Evolutionary conservation across 2,113 vertebrate species (phyloP).

Genomic region (Mystacornis crossleyi): DNA sequence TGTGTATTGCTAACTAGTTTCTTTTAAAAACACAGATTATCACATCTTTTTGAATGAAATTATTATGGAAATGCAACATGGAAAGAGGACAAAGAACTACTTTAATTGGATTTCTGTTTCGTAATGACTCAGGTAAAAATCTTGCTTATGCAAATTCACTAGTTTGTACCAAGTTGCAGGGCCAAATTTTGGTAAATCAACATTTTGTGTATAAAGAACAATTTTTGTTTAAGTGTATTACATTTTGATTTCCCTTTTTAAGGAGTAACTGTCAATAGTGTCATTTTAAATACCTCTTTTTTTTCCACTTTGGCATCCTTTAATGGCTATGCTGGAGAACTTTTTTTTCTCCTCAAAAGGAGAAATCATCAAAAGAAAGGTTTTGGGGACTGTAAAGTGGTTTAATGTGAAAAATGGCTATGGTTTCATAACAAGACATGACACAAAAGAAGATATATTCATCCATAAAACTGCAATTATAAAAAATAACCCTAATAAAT

Average conservation of each 20-base stretch:
- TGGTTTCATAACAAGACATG: too few relatives aligned
- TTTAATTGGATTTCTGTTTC: not conserved
- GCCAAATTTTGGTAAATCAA: not conserved
- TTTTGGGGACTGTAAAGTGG: too few relatives aligned
- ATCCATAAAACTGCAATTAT: too few relatives aligned
- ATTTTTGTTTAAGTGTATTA: slow-evolving; percentile 45
- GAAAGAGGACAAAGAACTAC: not conserved
- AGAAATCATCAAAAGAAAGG: too few relatives aligned
- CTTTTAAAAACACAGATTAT: not conserved
- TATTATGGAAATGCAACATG: not conserved
- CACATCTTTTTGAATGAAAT: not conserved
- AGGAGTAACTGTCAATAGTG: slow-evolving; percentile 37
- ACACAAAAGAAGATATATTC: too few relatives aligned
- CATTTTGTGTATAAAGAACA: not conserved
- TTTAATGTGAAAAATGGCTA: too few relatives aligned
- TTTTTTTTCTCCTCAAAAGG: too few relatives aligned
- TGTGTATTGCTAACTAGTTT: not conserved
- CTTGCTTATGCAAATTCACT: not conserved
- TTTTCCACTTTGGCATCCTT: not conserved
- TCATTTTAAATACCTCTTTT: slow-evolving; percentile 56
- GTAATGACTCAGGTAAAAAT: not conserved
- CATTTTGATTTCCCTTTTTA: slow-evolving; percentile 52
- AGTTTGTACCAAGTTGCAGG: not conserved
- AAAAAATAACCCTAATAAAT: too few relatives aligned
- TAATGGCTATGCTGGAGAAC: slow-evolving; percentile 56